Evolutionary conservation across 1,140 invertebrate genomes (phyloP), one percentile per base, ranked within the genome.

Genomic region (Psilanteris sp.): DNA sequence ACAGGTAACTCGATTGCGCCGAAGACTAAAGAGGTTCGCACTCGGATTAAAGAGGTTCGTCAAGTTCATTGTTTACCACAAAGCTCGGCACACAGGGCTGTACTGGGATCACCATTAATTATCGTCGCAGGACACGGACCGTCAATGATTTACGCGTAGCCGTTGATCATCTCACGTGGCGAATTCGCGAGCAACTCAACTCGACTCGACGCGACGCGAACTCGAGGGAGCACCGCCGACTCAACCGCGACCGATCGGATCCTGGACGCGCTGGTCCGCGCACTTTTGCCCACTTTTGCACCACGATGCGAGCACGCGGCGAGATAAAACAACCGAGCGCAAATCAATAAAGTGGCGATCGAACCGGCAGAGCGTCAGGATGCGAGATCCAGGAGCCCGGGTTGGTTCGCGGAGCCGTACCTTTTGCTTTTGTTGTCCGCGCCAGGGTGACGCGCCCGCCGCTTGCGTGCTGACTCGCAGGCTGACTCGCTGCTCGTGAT

Each of bases 301-400:
- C 14, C 37, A 6, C 24, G 4, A 16, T 16, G 32, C 41, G 32
- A 43, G 22, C 20, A 16, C 61, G 50, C n/a, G 11, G 27, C 20
- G 9, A 36, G 16, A 27, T 27, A 8, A 44, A 41, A 18, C 43
- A 29, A 26, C 54, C 24, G 22, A 52, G 54, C 66, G 66, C 54
- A 71, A 71, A 71, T 71, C 66, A 71, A 71, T 71, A 71, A 44
- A 43, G 66, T 50, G 36, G 44, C 34, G 32, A 52, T 44, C 36
- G 20, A 8, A 39, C 44, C 54, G 55, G 55, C 54, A 22, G 54
- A 55, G 43, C 34, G 31, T 34, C 59, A 27, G 59, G 34, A 37
- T 26, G 39, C 32, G 39, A 20, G 52, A 5, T 20, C 24, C 52
- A 41, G 43, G 59, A 52, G 10, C 22, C 37, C 3, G 3, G 16